Evolutionary conservation across 2,113 vertebrate species (phyloP), one percentile per base, ranked within the genome.

Genomic region (Triplophysa tibetana): DNA sequence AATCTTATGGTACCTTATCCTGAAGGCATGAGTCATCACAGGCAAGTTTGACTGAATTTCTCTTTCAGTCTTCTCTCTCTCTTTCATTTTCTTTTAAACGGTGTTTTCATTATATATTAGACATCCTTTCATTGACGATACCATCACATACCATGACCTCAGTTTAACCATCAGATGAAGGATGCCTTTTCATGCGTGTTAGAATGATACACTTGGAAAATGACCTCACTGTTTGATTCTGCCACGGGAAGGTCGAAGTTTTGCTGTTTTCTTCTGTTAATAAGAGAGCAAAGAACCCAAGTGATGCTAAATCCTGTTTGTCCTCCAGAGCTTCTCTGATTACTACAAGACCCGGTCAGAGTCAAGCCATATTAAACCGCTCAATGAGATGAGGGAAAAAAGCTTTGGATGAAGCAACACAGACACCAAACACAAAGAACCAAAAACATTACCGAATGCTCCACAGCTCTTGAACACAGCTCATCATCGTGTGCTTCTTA

Each of bases 291-390:
- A 29, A 78, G 68, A 65, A 83, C 81, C 83, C 83, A 79, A 80
- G 79, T 79, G 76, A 81, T 67, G 67, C 62, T 75, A 84, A 88
- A 86, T 86, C 83, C 75, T 83, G 23, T 86, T 86, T 85, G 77
- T 85, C 82, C 69, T 85, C 56, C 45, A 62, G 65, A 81, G 78
- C 21, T 73, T 76, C 75, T 77, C 75, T 77, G 61, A 41, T 77
- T 82, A 82, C 85, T 70, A 61, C 50, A 65, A 52, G 48, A 77
- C 54, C 14, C 63, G 52, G 56, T 23, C 64, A 43, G 70, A 79
- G 64, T 81, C 82, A 60, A 54, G 64, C 21, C 81, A 65, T 87
- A 84, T 56, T 67, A 45, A 52, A 80, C 50, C 61, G 83, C 21
- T 66, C 68, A 78, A 43, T 72, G 75, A 72, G 61, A 79, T 65